Percentiles rank a stretch among this genome's conserved stretches.
Evolutionary conservation across 2,113 vertebrate species (phyloP).

Genomic region (Pluvialis apricaria): DNA sequence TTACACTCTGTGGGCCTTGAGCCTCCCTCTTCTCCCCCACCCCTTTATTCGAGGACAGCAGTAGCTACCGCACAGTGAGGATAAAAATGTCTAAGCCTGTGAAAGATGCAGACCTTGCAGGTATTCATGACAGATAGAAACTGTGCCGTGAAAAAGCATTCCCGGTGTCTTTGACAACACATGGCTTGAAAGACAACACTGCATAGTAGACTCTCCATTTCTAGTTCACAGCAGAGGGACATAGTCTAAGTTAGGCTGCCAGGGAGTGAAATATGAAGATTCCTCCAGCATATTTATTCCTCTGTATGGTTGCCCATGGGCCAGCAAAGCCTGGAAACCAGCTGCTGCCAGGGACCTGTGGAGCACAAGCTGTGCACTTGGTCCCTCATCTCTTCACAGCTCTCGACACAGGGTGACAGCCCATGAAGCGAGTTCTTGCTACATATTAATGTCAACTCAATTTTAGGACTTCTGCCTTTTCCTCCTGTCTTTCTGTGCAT

Average conservation of each 20-base stretch:
- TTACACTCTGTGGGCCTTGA: background rate
- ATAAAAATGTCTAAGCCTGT: background rate
- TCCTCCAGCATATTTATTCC: background rate
- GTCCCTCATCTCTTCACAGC: background rate
- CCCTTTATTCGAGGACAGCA: accelerated
- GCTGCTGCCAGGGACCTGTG: background rate
- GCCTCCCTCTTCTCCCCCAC: background rate
- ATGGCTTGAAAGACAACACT: background rate
- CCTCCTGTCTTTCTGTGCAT: background rate
- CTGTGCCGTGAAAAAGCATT: background rate
- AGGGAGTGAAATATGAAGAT: background rate
- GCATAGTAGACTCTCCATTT: accelerated
- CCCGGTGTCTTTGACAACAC: background rate
- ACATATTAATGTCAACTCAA: background rate
- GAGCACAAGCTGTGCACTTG: background rate
- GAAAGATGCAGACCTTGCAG: background rate
- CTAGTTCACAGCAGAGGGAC: background rate
- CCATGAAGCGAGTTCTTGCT: background rate
- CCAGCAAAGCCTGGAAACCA: no score
- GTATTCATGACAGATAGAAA: background rate
- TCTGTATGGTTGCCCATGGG: background rate
- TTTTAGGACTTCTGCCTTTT: background rate
- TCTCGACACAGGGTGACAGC: background rate
- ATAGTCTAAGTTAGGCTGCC: background rate
- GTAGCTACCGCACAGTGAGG: accelerated